Conservation (phyloP, 2,113 vertebrate genomes). For the Nasalis larvatus region DNA sequence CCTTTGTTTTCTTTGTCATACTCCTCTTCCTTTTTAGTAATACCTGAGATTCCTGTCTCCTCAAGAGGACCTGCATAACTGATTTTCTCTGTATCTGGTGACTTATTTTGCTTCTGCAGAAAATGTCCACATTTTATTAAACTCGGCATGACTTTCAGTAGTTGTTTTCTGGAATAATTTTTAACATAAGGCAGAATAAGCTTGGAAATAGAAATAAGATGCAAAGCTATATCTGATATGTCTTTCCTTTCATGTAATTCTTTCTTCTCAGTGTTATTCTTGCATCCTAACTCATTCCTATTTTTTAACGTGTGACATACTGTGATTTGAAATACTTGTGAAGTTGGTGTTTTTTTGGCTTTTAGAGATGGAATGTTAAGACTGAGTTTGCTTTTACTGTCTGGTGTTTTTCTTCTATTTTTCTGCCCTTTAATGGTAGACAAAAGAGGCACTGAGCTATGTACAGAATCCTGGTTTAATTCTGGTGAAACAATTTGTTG, state of each 20-base stretch:
- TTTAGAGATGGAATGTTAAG: slow-evolving; percentile 7
- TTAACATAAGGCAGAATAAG: background rate
- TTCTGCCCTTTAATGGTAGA: background rate
- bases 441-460: background rate
- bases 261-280: background rate
- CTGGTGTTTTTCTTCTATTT: slow-evolving; percentile 5
- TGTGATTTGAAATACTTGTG: background rate
- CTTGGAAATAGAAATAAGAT: slow-evolving; percentile 9
- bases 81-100: background rate
- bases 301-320: background rate
- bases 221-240: background rate
- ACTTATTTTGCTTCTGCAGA: background rate
- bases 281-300: background rate
- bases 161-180: slow-evolving; percentile 30
- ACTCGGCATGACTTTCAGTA: background rate
- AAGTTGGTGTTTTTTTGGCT: slow-evolving; percentile 37
- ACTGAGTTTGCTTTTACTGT: background rate
- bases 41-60: background rate
- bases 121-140: background rate
- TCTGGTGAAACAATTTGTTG: background rate
- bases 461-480: background rate
- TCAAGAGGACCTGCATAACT: background rate
- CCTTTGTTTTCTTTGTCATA: background rate
- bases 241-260: background rate
- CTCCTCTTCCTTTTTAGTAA: background rate